Evolutionary conservation across 2,888 invertebrate genomes (phyloP).

Genomic region (Acronicta psi): DNA sequence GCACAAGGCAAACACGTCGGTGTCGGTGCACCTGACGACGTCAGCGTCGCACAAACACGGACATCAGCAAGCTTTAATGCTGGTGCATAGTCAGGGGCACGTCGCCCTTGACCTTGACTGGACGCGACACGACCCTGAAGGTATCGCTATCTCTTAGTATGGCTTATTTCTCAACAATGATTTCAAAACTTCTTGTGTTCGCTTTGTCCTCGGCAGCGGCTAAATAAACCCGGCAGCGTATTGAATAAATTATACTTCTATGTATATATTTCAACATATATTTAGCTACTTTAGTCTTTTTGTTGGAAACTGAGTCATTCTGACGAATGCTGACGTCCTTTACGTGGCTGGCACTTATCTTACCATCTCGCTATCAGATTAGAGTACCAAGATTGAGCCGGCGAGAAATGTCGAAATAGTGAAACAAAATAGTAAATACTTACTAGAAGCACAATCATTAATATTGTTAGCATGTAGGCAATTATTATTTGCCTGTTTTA

Average conservation of each 20-base stretch:
- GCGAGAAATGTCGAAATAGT: background rate
- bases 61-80: background rate
- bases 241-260: slow-evolving; percentile 29
- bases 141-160: slow-evolving; percentile 21
- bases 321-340: slow-evolving; percentile 10
- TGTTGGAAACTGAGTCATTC: slow-evolving; percentile 16
- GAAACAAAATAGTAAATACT: slow-evolving; percentile 2
- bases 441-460: slow-evolving; percentile 10
- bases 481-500: slow-evolving; percentile 2
- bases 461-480: slow-evolving; percentile 12
- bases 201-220: slow-evolving; percentile 40
- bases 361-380: slow-evolving; percentile 6
- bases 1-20: slow-evolving; percentile 5
- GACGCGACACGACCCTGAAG: slow-evolving; percentile 14
- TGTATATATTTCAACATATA: slow-evolving; percentile 18
- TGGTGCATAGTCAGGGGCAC: background rate
- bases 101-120: slow-evolving; percentile 40
- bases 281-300: slow-evolving; percentile 1
- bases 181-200: slow-evolving; percentile 28
- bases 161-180: slow-evolving; percentile 22
- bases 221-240: slow-evolving; percentile 31
- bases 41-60: slow-evolving; percentile 5
- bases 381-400: slow-evolving; percentile 1
- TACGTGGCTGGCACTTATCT: slow-evolving; percentile 17
- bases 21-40: slow-evolving; percentile 39